Base-by-base conservation (phyloP, 2,888 invertebrate species). In the Chymomyza procnemis region DNA sequence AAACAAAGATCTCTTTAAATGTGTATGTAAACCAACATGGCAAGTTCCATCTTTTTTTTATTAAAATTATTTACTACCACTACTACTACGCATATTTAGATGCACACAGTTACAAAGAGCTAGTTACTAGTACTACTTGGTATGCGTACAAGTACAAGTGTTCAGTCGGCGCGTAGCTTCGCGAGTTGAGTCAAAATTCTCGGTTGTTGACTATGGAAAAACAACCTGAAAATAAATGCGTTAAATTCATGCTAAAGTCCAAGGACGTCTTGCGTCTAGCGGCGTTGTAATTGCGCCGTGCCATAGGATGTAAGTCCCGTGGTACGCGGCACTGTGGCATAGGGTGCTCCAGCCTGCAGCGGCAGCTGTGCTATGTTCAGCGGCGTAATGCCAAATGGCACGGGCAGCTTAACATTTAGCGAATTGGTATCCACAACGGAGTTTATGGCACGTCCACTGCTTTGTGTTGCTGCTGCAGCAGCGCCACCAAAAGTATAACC, bases 241-340 rank as follows among this genome's bases (percentile, higher is more conserved):
- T 59, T 26, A 55, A 52, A 60, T 46, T 65, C 46, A 18, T 55
- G 62, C 62, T 52, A 46, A n/a, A 52, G 22, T 50, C 30, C 19
- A 61, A 52, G 30, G 30, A 61, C 52, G 1, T 12, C 41, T 18
- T 46, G 12, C 2, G 19, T 1, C 66, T 66, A 87, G 56, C 85
- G 86, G 41, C 89, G 78, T 65, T 88, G 89, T 34, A 88, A 76
- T 71, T 89, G 80, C 22, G 74, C 67, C 4, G 89, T 90, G 5
- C 90, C 89, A 6, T 89, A 89, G 2, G 90, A 90, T 18, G 87
- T 89, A 18, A 90, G 78, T 1, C 76, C 80, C 9, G 81, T 82
- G 55, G 87, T 87, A 22, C 70, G 77, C 2, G 81, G 86, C 69
- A 89, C 69, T n/a, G 84, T 71, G 26, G 80, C 76, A 50, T 88